Base-by-base conservation (phyloP, 2,797 vertebrate species). In the Propithecus deckenii region DNA sequence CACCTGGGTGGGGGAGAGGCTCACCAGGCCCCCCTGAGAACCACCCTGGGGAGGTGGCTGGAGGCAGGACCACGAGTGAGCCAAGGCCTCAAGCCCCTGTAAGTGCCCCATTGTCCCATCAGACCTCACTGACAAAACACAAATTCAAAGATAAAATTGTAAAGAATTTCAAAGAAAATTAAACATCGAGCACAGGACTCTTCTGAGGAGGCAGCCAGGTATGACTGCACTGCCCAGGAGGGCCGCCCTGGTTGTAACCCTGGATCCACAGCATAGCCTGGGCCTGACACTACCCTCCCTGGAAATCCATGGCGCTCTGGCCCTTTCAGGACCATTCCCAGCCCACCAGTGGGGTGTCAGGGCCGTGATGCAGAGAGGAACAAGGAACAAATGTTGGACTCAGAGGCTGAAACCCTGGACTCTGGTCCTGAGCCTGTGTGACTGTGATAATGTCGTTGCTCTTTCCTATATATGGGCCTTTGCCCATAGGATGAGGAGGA, bases 121-220 rank as follows among this genome's bases (percentile, higher is more conserved):
- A 80, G 48, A 67, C 1, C n/a, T 84, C 55, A 65, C 25, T 46
- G 83, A n/a, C 28, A 65, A 96, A 81, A 91, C 48, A 75, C 86
- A 69, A 22, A 52, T 32, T 72, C 41, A 35, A n/a, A 71, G 13
- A 59, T 59, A 78, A 25, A 23, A 55, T 67, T 80, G 50, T 69
- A 38, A 86, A 81, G 41, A 86, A 74, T 90, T 83, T 76, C n/a
- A 72, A 43, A 74, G 52, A 75, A 14, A 38, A 65, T 55, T 69
- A 84, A 92, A 78, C 12, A 12, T 41, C 30, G 80, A 67, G 23
- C 11, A 2, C 10, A 52, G 7, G 67, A 13, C n/a, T 43, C 75
- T 89, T 69, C 57, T 15, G 35, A 75, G 63, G 55, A 38, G 18
- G 75, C 25, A 65, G 30, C 11, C 20, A 4, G 30, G 13, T 38